These are phyloP conservation scores for Drosophila demipolita DNA, from an alignment of 2,888 invertebrate species.

Conservation along the genomic window DNA sequence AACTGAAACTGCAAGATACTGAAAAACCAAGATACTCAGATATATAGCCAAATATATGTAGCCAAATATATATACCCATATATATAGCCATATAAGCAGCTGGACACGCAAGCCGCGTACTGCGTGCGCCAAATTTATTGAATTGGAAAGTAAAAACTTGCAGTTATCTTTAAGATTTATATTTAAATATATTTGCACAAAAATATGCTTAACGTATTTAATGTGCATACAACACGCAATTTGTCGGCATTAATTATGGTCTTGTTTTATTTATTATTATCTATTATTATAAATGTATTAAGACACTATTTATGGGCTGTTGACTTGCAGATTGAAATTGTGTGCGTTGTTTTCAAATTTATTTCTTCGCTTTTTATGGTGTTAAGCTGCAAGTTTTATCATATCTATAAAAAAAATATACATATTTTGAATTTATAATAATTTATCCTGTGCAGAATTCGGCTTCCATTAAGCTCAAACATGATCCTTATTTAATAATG, in stretches of 20 bases:
- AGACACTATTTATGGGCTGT: constrained; percentile 35
- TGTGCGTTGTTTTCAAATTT: constrained; percentile 24
- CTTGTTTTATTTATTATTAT: constrained; percentile 21
- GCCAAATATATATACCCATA: constrained; percentile 1
- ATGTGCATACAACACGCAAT: constrained; percentile 66
- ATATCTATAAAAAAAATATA: background rate
- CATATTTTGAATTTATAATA: background rate
- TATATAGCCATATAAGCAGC: background rate
- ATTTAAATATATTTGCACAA: constrained; percentile 73
- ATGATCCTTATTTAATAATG: background rate
- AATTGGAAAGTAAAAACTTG: constrained; percentile 77
- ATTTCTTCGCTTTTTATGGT: constrained; percentile 27
- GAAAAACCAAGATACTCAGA: constrained; percentile 16
- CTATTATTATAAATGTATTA: constrained; percentile 31
- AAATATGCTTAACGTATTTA: constrained; percentile 53
- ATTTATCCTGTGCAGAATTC: background rate
- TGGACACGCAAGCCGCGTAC: constrained; percentile 45
- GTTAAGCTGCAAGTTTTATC: constrained; percentile 6
- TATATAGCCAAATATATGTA: background rate
- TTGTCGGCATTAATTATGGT: constrained; percentile 57
- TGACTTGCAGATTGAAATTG: constrained; percentile 55
- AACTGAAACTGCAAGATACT: constrained; percentile 26
- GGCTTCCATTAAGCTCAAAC: background rate
- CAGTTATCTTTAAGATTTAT: constrained; percentile 51
- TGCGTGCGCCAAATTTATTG: constrained; percentile 71